Evolutionary conservation across 1,140 invertebrate genomes (phyloP), one percentile per base, ranked within the genome.

Genomic region (Parasteatoda tepidariorum): DNA sequence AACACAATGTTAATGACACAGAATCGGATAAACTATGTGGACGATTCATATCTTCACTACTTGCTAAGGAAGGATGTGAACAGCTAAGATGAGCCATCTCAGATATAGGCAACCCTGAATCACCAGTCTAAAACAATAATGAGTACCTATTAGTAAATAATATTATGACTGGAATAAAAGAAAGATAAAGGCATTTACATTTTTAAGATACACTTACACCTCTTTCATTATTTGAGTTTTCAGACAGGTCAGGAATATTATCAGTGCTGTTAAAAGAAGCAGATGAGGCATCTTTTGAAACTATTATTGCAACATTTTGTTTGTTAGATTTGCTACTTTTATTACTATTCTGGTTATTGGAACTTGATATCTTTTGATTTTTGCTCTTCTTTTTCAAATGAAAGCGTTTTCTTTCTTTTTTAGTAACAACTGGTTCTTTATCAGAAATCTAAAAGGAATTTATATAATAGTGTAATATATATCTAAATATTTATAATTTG

Each of bases 331-430:
- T 79, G 48, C 83, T 83, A 34, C 68, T 28, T 57, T 81, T 81
- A 11, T 4, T 22, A 5, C n/a, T 15, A 33, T 28, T 73, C 28
- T 83, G 67, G 67, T 78, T 79, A 18, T 24, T 70, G 34, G 31
- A 59, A 28, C 33, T 57, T 54, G 54, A 30, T 7, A 57, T 24
- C 30, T 85, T 84, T 55, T 75, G 84, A 33, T 86, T 85, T 86
- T 93, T 93, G 66, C 34, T 81, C 88, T 93, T 93, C 86, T 93
- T 92, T 38, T 92, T 89, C 5, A 93, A 88, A n/a, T 92, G 92
- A 87, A 93, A 94, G 85, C 93, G 92, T 85, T 91, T 92, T 1
- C 92, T 89, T 85, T 93, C 92, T 87, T 93, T 93, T 87, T 93
- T 93, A 1, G 92, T 91, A 86, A 91, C 92, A 1, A 92, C 92